Conservation (phyloP, 2,797 vertebrate species). For the Scarus forsteni region DNA sequence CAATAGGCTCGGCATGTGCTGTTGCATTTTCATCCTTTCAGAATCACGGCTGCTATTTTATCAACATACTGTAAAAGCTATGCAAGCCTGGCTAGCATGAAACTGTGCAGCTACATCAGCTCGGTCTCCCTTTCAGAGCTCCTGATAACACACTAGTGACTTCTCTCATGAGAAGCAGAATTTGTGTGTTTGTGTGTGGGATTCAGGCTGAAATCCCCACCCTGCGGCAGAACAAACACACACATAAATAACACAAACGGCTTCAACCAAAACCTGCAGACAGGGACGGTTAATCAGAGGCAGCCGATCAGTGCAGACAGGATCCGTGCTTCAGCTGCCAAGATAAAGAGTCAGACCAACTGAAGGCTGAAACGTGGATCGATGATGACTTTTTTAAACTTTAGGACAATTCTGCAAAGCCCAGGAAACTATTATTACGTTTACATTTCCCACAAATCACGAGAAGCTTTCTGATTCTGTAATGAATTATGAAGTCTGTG, state of each 20-base stretch:
- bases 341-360: constrained; percentile 13
- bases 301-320: constrained; percentile 23
- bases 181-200: constrained; percentile 20
- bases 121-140: neutral
- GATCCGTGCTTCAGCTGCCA: constrained; percentile 23
- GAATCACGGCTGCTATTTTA: neutral
- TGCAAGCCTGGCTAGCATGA: neutral
- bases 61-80: neutral
- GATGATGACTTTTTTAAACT: constrained; percentile 6
- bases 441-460: neutral
- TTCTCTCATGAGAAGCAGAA: constrained; percentile 18
- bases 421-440: neutral
- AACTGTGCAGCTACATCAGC: neutral
- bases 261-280: constrained; percentile 32
- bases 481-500: too few species aligned
- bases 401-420: neutral
- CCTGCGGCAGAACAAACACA: constrained; percentile 44
- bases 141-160: constrained; percentile 8
- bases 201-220: constrained; percentile 41
- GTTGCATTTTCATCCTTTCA: neutral
- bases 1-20: too few species aligned
- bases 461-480: neutral
- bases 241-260: constrained; percentile 25
- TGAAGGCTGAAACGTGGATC: constrained; percentile 27
- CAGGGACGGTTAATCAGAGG: constrained; percentile 11